phyloP scores from a whole-genome alignment of 2,888 invertebrate genomes.

The Folsomia candida region DNA sequence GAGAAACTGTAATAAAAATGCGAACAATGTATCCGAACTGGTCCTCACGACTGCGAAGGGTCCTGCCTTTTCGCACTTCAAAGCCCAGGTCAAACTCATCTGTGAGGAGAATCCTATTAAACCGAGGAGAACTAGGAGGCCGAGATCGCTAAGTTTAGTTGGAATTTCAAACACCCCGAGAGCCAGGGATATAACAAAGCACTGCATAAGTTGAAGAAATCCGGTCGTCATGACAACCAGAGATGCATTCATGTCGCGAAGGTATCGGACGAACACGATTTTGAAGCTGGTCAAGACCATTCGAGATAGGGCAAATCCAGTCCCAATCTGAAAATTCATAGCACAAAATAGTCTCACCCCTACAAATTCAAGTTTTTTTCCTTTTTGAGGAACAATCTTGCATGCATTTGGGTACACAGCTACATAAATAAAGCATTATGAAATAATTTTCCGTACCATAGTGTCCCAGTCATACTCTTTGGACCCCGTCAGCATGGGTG shows the following conservation, averaged over 20 bases:
- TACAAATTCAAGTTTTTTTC: too few species aligned
- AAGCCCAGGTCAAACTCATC: slow-evolving; percentile 25
- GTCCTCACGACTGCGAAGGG: not conserved
- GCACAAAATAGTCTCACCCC: too few species aligned
- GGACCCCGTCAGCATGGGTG: slow-evolving; percentile 13
- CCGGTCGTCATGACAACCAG: slow-evolving; percentile 27
- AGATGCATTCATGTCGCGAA: slow-evolving; percentile 29
- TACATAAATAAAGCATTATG: not conserved
- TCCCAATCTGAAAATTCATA: slow-evolving; percentile 24
- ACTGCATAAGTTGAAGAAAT: slow-evolving; percentile 10
- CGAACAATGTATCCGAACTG: not conserved
- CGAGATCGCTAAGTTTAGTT: slow-evolving; percentile 6
- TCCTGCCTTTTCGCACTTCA: slow-evolving; percentile 2
- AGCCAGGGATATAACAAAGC: slow-evolving; percentile 7
- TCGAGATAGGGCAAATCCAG: slow-evolving; percentile 19
- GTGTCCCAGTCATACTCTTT: not conserved
- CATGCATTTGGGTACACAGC: not conserved
- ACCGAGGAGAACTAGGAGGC: slow-evolving; percentile 15
- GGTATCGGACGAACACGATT: slow-evolving; percentile 24
- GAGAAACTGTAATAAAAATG: slow-evolving; percentile 34
- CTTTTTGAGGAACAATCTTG: not conserved
- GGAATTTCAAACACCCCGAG: slow-evolving; percentile 27
- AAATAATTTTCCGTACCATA: slow-evolving; percentile 3
- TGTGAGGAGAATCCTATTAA: slow-evolving; percentile 20
- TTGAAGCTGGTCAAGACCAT: slow-evolving; percentile 22